A percentile compares a stretch with the other conserved stretches of the same genome.
Evolutionary conservation across 2,888 invertebrate genomes (phyloP).

Genomic region (Yponomeuta sedellus): DNA sequence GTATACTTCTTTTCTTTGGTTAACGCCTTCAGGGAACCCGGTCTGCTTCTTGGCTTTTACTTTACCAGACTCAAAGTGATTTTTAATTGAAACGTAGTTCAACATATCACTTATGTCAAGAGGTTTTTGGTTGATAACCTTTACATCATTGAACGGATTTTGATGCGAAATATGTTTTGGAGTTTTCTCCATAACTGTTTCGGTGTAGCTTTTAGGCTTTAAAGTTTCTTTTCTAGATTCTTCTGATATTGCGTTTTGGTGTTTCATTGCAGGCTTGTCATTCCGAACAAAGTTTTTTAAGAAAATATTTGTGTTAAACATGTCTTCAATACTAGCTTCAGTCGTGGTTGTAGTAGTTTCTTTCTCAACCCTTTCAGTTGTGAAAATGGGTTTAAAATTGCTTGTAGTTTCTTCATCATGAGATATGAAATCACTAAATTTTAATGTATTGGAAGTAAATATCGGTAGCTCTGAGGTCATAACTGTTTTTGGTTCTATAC

Average conservation of each 20-base stretch:
- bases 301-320: slow-evolving; percentile 55
- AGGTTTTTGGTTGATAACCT: slow-evolving; percentile 40
- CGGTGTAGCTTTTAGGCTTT: slow-evolving; percentile 22
- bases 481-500: slow-evolving; percentile 23
- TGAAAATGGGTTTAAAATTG: slow-evolving; percentile 37
- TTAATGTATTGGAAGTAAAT: slow-evolving; percentile 23
- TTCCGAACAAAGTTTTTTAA: slow-evolving; percentile 48
- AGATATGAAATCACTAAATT: slow-evolving; percentile 35
- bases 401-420: slow-evolving; percentile 29
- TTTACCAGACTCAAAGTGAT: slow-evolving; percentile 59
- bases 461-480: not conserved
- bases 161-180: slow-evolving; percentile 38
- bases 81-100: slow-evolving; percentile 54
- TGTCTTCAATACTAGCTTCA: slow-evolving; percentile 35
- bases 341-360: slow-evolving; percentile 34
- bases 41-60: slow-evolving; percentile 43
- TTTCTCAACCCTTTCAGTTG: slow-evolving; percentile 24
- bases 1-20: slow-evolving; percentile 33
- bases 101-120: slow-evolving; percentile 52
- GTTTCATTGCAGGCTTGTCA: slow-evolving; percentile 23
- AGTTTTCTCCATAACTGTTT: slow-evolving; percentile 40
- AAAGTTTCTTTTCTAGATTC: slow-evolving; percentile 22
- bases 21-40: slow-evolving; percentile 27
- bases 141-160: slow-evolving; percentile 44
- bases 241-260: slow-evolving; percentile 25